Conservation (phyloP, 2,113 vertebrate genomes). For the Lampris megalopsis region DNA sequence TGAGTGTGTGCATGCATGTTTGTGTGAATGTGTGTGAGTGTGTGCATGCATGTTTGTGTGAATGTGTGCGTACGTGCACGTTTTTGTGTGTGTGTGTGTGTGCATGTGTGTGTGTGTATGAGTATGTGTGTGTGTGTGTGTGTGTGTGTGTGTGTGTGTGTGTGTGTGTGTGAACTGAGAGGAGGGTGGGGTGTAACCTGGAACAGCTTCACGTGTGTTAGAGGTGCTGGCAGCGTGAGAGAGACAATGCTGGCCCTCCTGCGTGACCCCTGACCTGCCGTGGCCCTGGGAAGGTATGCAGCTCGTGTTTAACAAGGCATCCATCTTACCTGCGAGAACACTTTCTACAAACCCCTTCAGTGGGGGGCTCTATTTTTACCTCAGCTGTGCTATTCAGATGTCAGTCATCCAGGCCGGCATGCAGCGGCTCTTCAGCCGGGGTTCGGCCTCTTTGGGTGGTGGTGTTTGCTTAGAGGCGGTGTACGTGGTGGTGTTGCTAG, state of each 20-base stretch:
- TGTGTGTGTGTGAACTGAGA: too few relatives aligned
- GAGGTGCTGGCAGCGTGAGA: not conserved
- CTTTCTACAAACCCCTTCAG: not conserved
- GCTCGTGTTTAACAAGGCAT: constrained; percentile 88
- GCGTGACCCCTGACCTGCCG: not conserved
- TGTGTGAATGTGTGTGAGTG: too few relatives aligned
- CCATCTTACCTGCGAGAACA: constrained; percentile 78
- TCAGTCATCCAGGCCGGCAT: not conserved
- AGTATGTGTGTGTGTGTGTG: too few relatives aligned
- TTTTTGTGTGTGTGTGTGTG: too few relatives aligned
- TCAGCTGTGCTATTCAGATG: not conserved
- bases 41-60: too few relatives aligned
- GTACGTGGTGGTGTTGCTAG: not conserved
- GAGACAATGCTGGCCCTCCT: not conserved
- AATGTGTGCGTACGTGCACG: too few relatives aligned
- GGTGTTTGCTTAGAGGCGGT: constrained; percentile 5
- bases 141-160: too few relatives aligned
- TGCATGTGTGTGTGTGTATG: too few relatives aligned
- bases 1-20: fast-evolving
- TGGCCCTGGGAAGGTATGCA: constrained; percentile 75
- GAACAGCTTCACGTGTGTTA: too few relatives aligned
- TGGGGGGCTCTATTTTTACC: constrained; percentile 1
- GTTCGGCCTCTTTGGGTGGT: not conserved
- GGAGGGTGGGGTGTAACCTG: too few relatives aligned
- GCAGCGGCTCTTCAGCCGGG: not conserved